These are phyloP conservation scores for Ophion slaviceki DNA, from an alignment of 2,888 invertebrate genomes.

Conservation along the genomic window DNA sequence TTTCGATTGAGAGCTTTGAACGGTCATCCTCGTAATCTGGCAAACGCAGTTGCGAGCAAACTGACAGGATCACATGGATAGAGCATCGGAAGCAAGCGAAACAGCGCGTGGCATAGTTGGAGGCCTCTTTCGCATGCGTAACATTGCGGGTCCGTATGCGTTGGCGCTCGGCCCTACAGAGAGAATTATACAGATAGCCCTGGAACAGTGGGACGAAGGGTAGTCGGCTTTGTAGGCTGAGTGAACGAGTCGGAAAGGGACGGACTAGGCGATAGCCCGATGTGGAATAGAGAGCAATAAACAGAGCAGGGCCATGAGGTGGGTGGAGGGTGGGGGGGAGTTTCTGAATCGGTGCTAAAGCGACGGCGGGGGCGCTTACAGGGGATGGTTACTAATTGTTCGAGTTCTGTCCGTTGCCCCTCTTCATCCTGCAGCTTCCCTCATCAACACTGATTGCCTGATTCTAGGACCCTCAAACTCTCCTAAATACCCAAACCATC, in stretches of 20 bases:
- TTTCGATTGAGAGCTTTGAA: constrained; percentile 47
- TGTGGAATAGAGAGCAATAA: constrained; percentile 40
- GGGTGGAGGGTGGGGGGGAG: constrained; percentile 59
- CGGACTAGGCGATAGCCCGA: constrained; percentile 39
- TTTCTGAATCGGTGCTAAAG: constrained; percentile 58
- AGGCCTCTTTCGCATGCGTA: constrained; percentile 78
- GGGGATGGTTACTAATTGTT: constrained; percentile 81
- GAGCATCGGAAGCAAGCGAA: constrained; percentile 39
- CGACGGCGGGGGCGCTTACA: constrained; percentile 47
- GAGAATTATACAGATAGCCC: constrained; percentile 57
- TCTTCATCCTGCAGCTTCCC: constrained; percentile 72
- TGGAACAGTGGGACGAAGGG: constrained; percentile 8
- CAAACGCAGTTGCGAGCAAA: constrained; percentile 47
- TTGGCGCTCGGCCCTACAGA: constrained; percentile 54
- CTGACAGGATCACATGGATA: constrained; percentile 20
- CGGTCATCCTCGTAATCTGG: constrained; percentile 70
- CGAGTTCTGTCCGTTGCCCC: constrained; percentile 74
- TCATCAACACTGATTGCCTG: constrained; percentile 83
- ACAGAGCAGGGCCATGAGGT: constrained; percentile 38
- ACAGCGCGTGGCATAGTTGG: constrained; percentile 60
- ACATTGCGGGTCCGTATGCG: constrained; percentile 71
- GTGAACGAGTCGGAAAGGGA: constrained; percentile 32
- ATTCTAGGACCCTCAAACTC: constrained; percentile 81
- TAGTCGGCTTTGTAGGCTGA: background rate
- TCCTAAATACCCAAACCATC: constrained; percentile 62